Percentiles rank a stretch among this genome's conserved stretches.
Conservation (phyloP, 2,888 invertebrate species). For the Cetonia aurata region DNA sequence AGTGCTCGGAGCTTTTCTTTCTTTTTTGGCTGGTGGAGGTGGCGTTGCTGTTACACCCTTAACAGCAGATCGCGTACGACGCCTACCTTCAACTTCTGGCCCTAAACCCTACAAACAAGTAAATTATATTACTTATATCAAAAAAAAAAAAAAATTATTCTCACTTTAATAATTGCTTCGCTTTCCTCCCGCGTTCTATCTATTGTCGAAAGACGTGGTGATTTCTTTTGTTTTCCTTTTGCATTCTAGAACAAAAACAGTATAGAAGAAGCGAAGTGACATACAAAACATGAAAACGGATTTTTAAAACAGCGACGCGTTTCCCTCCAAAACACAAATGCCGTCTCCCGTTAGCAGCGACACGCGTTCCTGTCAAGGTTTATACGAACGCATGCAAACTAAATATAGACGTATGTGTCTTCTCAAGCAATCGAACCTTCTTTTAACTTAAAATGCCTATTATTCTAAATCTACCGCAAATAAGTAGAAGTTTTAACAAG, state of each 20-base stretch:
- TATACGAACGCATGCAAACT: constrained; percentile 44
- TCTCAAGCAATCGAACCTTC: constrained; percentile 44
- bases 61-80: constrained; percentile 71
- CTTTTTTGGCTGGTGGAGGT: constrained; percentile 69
- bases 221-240: constrained; percentile 68
- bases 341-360: constrained; percentile 51
- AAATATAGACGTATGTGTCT: constrained; percentile 48
- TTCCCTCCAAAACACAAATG: constrained; percentile 65
- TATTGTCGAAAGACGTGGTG: constrained; percentile 65
- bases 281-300: constrained; percentile 40
- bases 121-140: constrained; percentile 1
- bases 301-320: constrained; percentile 54
- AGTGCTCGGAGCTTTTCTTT: constrained; percentile 59
- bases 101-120: constrained; percentile 64
- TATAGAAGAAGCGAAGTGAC: constrained; percentile 1
- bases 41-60: constrained; percentile 70
- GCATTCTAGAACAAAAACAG: constrained; percentile 58
- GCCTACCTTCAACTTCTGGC: constrained; percentile 70
- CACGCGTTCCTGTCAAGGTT: constrained; percentile 49
- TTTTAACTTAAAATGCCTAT: constrained; percentile 45
- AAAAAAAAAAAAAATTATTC: constrained; percentile 26
- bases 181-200: constrained; percentile 69
- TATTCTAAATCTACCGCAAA: constrained; percentile 13
- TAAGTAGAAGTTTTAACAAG: not conserved
- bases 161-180: constrained; percentile 69